Base-by-base conservation (phyloP, 1,140 invertebrate species). In the Propsilocerus akamusi region DNA sequence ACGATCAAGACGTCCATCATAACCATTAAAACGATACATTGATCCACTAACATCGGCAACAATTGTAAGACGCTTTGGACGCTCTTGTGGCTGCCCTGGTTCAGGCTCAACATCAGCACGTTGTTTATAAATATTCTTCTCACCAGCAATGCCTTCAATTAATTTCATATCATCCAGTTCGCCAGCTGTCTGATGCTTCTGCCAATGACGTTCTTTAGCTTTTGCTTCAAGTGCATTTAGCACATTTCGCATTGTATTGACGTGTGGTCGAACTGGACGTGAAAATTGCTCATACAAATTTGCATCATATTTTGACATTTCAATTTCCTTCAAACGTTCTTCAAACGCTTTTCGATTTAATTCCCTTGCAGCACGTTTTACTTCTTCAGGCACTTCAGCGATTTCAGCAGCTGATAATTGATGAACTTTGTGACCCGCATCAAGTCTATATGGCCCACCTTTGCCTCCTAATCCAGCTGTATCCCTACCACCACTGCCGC, bases 11-110 rank as follows among this genome's bases (percentile, higher is more conserved):
- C 95, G 75, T 12, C 86, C 81, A 70, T 97, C 95, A 65, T 94
- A 90, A 1, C 87, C 81, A 65, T 95, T 93, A 59, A 95, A 95
- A 56, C 88, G 79, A 62, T 97, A 97, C 93, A 97, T 98, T 52
- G 88, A 93, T 1, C 92, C 93, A 26, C 86, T 92, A 0, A 96
- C 88, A 69, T 97, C 94, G 0, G 92, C 79, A 5, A 96, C 76
- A 0, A 97, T 68, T 52, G 85, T 76, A n/a, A 98, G 71, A 17
- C 83, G 67, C 65, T 97, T 97, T 1, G 93, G 91, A 60, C 86
- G 88, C 50, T 86, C 73, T 54, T 87, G 84, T 7, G 83, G 81
- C 34, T 83, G 71, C 32, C 90, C 90, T 7, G 87, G 72, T 67
- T 90, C 86, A 1, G 88, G 86, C 56, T 86, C 78, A 50, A 85